Evolutionary conservation across 2,888 invertebrate species (phyloP), one percentile per base, ranked within the genome.

Genomic region (Thereva unica): DNA sequence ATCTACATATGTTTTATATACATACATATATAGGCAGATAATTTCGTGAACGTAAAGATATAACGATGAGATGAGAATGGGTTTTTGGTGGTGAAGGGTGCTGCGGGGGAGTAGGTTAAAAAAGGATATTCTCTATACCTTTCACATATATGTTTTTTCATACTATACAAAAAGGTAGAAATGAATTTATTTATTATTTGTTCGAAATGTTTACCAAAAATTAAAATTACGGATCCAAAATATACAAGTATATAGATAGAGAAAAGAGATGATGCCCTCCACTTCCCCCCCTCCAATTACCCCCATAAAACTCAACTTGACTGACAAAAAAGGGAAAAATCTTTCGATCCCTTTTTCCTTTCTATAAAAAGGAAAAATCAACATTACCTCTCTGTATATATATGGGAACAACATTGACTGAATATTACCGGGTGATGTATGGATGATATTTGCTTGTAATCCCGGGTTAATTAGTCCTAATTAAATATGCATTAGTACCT

Each of bases 391-490:
- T 23, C 23, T 23, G 23, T 23, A 23, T 23, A 59, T 59, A 49
- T 47, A n/a, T n/a, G n/a, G 59, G 49, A 59, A 47, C 9, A 59
- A 59, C 59, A 45, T 59, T 47, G 59, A 59, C 23, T 23, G 23
- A 23, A 23, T 23, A 23, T 23, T 59, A 49, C 49, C 37, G 45
- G 59, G 59, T 37, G 35, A 49, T 35, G 35, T 47, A 47, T 47
- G 59, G 59, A 59, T 59, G 49, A 59, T 45, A 59, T 59, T 59
- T 47, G 59, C 59, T 47, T 45, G 59, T 59, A 59, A 59, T 59
- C 59, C 59, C 38, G 71, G 70, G 72, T 74, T 75, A 75, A 75
- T 75, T 75, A 75, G 75, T 70, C 72, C 73, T 75, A 74, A 75
- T 75, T 74, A 75, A 73, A 74, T 74, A 74, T 75, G 74, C 74